These are phyloP conservation scores for Plagodis dolabraria DNA, from an alignment of 2,888 invertebrate species.

Conservation along the genomic window DNA sequence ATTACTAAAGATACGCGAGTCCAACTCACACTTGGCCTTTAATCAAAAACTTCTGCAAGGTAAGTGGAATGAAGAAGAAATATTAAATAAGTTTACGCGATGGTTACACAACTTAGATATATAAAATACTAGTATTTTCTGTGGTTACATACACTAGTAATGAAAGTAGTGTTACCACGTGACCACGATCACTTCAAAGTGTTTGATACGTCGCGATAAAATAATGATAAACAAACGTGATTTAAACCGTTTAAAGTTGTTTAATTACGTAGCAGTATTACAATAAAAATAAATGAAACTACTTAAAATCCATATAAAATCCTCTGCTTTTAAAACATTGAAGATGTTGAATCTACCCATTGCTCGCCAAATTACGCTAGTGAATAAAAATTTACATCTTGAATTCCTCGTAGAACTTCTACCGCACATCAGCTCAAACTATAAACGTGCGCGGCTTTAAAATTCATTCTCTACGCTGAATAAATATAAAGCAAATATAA, in stretches of 20 bases:
- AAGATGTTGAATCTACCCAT: not conserved
- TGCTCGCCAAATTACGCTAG: not conserved
- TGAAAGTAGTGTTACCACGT: not conserved
- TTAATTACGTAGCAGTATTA: not conserved
- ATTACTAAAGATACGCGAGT: no score
- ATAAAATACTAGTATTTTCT: no score
- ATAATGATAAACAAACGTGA: no score
- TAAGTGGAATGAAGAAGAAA: no score
- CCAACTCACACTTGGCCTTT: no score
- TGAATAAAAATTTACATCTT: slow-evolving; percentile 8
- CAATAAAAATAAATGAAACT: no score
- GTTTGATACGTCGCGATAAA: no score
- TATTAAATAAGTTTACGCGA: slow-evolving; percentile 5
- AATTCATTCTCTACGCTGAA: slow-evolving; percentile 8
- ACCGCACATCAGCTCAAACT: slow-evolving; percentile 10
- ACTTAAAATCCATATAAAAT: no score
- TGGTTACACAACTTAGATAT: not conserved
- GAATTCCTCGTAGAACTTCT: slow-evolving; percentile 1
- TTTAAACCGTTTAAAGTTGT: no score
- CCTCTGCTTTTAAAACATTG: not conserved
- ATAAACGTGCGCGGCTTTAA: slow-evolving; percentile 16
- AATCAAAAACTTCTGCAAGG: no score
- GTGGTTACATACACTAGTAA: not conserved
- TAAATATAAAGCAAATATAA: slow-evolving; percentile 1
- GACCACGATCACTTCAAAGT: no score